Evolutionary conservation across 2,888 invertebrate species (phyloP), one percentile per base, ranked within the genome.

Genomic region (Pristionchus arcanus): DNA sequence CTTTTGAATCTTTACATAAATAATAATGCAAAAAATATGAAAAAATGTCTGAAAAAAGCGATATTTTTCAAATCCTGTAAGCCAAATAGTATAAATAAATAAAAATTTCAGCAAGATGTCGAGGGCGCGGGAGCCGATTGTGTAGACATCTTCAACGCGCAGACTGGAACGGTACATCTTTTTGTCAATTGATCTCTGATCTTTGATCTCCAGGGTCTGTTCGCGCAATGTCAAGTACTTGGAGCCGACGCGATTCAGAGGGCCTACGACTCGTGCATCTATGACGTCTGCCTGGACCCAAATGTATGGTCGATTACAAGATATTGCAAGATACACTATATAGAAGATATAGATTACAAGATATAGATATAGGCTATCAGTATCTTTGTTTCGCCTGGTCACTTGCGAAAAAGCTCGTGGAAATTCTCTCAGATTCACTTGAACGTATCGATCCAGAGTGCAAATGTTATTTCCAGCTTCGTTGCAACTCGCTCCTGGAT

Each of bases 191-290:
- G 71, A n/a, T 28, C 21, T 71, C 4, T 71, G 28, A 34, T 71
- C 34, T 71, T 34, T 28, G 71, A 28, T 71, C 42, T 71, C 13
- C 83, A 83, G 83, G 94, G 94, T 63, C 90, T 92, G 42, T 94
- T 94, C 89, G 93, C 90, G 31, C 90, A 90, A 16, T 94, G 94
- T 88, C 90, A 92, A 37, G 81, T 74, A 1, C 90, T 89, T 34
- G 92, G 92, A 28, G 90, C 91, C 34, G 92, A 91, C 49, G 92
- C 91, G 53, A 90, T 92, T 31, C 87, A 92, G 49, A 77, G 31
- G 31, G 83, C 77, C 5, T 93, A 91, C 91, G 90, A 92, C 87
- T 91, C 93, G 89, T 94, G 94, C 87, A 90, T 93, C 53, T 94
- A 92, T 90, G 94, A 94, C 87, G 89, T 92, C n/a, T 94, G 94